A percentile compares a stretch with the other conserved stretches of the same genome.
phyloP scores from a whole-genome alignment of 2,113 vertebrate genomes.

The Formicarius rufipectus region DNA sequence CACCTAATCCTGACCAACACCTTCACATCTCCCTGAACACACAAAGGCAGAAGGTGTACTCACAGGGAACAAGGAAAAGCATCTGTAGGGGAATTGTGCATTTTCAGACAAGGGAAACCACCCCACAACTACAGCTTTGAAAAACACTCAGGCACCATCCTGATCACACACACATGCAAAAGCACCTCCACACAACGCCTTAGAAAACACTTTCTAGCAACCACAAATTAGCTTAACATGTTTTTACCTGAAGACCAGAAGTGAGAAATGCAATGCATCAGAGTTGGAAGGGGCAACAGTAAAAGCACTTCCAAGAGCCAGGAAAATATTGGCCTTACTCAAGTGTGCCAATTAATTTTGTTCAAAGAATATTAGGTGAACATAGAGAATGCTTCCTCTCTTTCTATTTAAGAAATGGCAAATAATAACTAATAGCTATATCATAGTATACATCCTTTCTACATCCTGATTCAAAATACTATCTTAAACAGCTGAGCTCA shows the following conservation, averaged over 20 bases:
- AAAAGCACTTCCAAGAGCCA: not conserved
- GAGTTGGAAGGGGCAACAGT: not conserved
- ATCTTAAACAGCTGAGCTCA: not conserved
- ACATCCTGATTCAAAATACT: not conserved
- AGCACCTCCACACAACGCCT: not conserved
- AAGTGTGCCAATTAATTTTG: not conserved
- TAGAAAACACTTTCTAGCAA: not conserved
- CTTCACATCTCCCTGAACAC: not conserved
- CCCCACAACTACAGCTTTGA: not conserved
- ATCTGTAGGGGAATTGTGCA: not conserved
- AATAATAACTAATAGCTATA: not conserved
- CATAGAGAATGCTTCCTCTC: not conserved
- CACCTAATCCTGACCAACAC: conserved; percentile 16
- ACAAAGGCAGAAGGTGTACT: not conserved
- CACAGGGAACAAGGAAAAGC: not conserved
- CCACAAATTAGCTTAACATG: not conserved
- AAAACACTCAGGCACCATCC: not conserved
- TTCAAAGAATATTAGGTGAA: not conserved
- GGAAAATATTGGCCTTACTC: not conserved
- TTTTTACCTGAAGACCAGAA: not conserved
- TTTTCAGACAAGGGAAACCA: not conserved
- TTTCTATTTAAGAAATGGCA: not conserved
- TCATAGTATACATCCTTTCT: not conserved
- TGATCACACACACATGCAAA: not conserved
- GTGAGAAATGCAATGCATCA: not conserved